These are phyloP conservation scores for Chlorodrepanis virens DNA, from an alignment of 2,113 vertebrate species.

Conservation along the genomic window DNA sequence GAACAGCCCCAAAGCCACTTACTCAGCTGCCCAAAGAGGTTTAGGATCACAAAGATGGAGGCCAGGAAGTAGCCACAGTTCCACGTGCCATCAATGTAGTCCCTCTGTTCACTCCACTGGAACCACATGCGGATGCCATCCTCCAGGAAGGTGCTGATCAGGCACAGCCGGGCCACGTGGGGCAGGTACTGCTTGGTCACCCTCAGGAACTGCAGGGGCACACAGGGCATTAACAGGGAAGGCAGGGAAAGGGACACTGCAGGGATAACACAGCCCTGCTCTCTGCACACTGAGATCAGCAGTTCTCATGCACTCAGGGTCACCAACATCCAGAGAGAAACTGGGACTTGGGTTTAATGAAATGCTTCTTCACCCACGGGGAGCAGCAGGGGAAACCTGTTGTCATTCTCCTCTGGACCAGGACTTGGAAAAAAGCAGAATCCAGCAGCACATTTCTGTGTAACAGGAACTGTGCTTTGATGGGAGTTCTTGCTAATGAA, in stretches of 20 bases:
- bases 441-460: not conserved
- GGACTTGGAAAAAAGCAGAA: not conserved
- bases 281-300: not conserved
- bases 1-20: conserved; percentile 52
- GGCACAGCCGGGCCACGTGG: conserved; percentile 91
- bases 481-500: not conserved
- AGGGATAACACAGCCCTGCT: not conserved
- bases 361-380: not conserved
- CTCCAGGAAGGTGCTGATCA: conserved; percentile 98
- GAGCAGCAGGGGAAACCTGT: not conserved
- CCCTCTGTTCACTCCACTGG: conserved; percentile 96
- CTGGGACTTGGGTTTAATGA: not conserved
- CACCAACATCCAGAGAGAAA: not conserved
- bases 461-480: not conserved
- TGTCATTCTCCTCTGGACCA: not conserved
- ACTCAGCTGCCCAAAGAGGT: conserved; percentile 94
- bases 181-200: conserved; percentile 97
- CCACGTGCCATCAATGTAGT: conserved; percentile 96
- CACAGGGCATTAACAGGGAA: not conserved
- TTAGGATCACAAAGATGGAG: conserved; percentile 90
- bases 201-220: conserved; percentile 84
- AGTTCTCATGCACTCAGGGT: not conserved
- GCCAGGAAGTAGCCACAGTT: conserved; percentile 93
- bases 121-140: conserved; percentile 99
- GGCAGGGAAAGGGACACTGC: not conserved